Percentiles rank a stretch among this genome's conserved stretches.
Evolutionary conservation across 53 echinoderm and acorn worm species (phyloP).

Genomic region (Temnopleurus reevesii): DNA sequence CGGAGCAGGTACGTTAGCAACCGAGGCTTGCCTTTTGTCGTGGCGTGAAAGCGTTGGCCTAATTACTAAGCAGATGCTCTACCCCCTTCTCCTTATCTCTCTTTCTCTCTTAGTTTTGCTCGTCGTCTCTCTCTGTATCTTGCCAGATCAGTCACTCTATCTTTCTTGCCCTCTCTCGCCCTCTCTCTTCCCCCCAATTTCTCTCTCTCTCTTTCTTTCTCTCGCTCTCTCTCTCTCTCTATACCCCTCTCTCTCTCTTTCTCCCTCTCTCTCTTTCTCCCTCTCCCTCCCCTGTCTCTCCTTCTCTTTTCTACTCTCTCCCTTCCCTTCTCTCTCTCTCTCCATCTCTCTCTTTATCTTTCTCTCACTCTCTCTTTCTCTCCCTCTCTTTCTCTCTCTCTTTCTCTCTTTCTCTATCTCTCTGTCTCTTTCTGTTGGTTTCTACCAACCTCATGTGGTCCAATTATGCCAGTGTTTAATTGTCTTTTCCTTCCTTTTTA

Average conservation of each 20-base stretch:
- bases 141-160: background rate
- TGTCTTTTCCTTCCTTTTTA: background rate
- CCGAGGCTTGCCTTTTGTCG: conserved; percentile 52
- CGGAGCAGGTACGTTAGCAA: conserved; percentile 46
- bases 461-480: background rate
- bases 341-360: background rate
- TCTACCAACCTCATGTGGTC: background rate
- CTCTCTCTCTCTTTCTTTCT: background rate
- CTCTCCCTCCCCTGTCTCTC: background rate
- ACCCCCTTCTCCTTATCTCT: background rate
- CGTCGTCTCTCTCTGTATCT: background rate
- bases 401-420: background rate
- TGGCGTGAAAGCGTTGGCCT: conserved; percentile 51
- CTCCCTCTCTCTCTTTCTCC: background rate
- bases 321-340: background rate
- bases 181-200: background rate
- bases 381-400: background rate
- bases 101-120: background rate
- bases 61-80: conserved; percentile 37
- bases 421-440: background rate
- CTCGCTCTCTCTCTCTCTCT: background rate
- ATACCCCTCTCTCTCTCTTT: background rate
- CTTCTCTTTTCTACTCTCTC: background rate
- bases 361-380: background rate
- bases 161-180: background rate